Evolutionary conservation across 2,888 invertebrate genomes (phyloP).

Genomic region (Dascillus cervinus): DNA sequence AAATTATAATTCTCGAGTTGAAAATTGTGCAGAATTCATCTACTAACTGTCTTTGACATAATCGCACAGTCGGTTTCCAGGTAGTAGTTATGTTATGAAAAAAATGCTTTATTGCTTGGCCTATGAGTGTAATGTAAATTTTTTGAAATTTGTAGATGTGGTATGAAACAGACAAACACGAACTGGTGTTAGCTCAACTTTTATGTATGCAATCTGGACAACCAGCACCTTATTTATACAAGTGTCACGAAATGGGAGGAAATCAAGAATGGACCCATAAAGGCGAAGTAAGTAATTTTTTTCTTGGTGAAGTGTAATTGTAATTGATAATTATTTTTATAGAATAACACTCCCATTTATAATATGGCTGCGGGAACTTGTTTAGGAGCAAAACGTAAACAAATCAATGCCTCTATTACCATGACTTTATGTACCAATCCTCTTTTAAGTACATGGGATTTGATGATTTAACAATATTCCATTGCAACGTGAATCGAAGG

Average conservation of each 20-base stretch:
- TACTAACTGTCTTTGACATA: too few species aligned
- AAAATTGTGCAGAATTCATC: too few species aligned
- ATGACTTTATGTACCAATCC: slow-evolving; percentile 56
- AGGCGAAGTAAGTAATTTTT: slow-evolving; percentile 49
- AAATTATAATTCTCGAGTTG: too few species aligned
- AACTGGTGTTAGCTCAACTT: slow-evolving; percentile 74
- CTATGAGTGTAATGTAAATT: too few species aligned
- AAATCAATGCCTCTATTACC: slow-evolving; percentile 44
- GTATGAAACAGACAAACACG: slow-evolving; percentile 77
- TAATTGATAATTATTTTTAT: slow-evolving; percentile 32
- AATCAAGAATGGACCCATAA: slow-evolving; percentile 89
- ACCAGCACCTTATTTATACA: slow-evolving; percentile 62
- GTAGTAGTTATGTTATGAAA: too few species aligned
- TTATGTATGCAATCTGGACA: slow-evolving; percentile 76
- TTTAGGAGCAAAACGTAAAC: slow-evolving; percentile 49
- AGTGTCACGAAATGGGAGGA: slow-evolving; percentile 89
- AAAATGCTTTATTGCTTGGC: too few species aligned
- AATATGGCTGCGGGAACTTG: slow-evolving; percentile 84
- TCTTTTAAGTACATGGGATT: slow-evolving; percentile 49
- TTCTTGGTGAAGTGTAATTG: too few species aligned
- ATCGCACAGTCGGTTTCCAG: too few species aligned
- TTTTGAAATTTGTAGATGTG: slow-evolving; percentile 69
- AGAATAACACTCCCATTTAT: slow-evolving; percentile 71
- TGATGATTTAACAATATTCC: slow-evolving; percentile 37
- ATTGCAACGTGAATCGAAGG: too few species aligned